These are phyloP conservation scores for Caenorhabditis sulstoni DNA, from an alignment of 2,888 invertebrate genomes.

Conservation along the genomic window DNA sequence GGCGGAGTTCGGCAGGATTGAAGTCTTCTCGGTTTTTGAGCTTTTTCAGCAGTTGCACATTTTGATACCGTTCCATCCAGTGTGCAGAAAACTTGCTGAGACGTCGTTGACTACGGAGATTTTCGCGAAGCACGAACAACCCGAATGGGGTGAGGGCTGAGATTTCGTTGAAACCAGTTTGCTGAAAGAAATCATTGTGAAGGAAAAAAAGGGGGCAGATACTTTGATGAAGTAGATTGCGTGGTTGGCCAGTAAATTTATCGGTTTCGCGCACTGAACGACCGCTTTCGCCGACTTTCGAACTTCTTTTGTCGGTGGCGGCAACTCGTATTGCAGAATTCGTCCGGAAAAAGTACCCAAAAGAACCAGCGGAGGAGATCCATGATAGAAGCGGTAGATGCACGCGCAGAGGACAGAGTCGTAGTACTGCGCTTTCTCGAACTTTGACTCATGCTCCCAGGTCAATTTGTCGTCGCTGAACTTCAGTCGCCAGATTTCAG, in stretches of 20 bases:
- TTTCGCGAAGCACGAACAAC: conserved; percentile 40
- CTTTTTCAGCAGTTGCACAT: conserved; percentile 3
- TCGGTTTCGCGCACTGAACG: conserved; percentile 23
- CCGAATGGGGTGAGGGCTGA: conserved; percentile 49
- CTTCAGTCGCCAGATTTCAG: conserved; percentile 48
- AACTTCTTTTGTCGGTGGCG: conserved; percentile 39
- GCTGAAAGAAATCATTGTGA: conserved; percentile 18
- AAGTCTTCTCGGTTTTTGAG: conserved; percentile 8
- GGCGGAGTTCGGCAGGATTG: not conserved
- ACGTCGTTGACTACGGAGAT: not conserved
- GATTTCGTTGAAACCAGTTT: conserved; percentile 55
- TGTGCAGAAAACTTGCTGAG: conserved; percentile 9
- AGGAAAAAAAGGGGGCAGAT: not conserved
- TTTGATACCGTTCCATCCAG: conserved; percentile 30
- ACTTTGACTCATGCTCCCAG: conserved; percentile 46
- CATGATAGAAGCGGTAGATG: conserved; percentile 58
- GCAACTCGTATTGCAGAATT: conserved; percentile 51
- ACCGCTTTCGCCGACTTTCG: conserved; percentile 9
- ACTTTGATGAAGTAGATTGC: conserved; percentile 12
- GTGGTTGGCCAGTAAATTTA: conserved; percentile 7
- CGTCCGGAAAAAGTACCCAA: conserved; percentile 54
- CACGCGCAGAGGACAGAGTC: conserved; percentile 57
- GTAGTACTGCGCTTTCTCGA: conserved; percentile 46
- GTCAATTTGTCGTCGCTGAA: conserved; percentile 47
- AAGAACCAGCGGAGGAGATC: conserved; percentile 26